Evolutionary conservation across 2,888 invertebrate species (phyloP).

Genomic region (Luffia ferchaultella): DNA sequence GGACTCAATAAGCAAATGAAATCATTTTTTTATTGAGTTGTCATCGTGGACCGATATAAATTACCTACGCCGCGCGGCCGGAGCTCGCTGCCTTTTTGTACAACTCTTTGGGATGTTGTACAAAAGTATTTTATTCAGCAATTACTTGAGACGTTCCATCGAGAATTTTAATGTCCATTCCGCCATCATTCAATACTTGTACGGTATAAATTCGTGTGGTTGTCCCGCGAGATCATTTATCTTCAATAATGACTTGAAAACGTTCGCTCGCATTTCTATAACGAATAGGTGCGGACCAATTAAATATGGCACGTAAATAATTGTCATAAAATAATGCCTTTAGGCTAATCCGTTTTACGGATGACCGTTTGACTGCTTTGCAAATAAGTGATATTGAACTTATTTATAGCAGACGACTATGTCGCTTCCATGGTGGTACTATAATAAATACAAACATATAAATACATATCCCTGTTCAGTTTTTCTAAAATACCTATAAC

Average conservation of each 20-base stretch:
- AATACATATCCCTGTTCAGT: too few relatives aligned
- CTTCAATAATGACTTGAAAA: slow-evolving; percentile 52
- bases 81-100: slow-evolving; percentile 43
- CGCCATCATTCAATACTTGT: slow-evolving; percentile 59
- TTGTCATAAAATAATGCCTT: slow-evolving; percentile 35
- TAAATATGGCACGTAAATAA: slow-evolving; percentile 50
- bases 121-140: slow-evolving; percentile 64
- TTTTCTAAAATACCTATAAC: too few relatives aligned
- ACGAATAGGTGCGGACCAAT: slow-evolving; percentile 46
- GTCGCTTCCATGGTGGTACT: background rate
- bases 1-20: slow-evolving; percentile 65
- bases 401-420: background rate
- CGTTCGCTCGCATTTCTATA: slow-evolving; percentile 41
- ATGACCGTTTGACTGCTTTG: background rate
- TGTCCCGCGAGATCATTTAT: slow-evolving; percentile 41
- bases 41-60: slow-evolving; percentile 61
- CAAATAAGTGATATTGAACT: background rate
- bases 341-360: slow-evolving; percentile 26
- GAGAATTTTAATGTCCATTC: slow-evolving; percentile 63
- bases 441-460: background rate
- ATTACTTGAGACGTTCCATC: slow-evolving; percentile 60
- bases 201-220: slow-evolving; percentile 52
- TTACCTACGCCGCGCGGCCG: slow-evolving; percentile 42
- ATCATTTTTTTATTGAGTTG: slow-evolving; percentile 66
- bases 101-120: slow-evolving; percentile 55